Evolutionary conservation across 2,888 invertebrate species (phyloP), one percentile per base, ranked within the genome.

Genomic region (Hermaeophaga mercurialis): DNA sequence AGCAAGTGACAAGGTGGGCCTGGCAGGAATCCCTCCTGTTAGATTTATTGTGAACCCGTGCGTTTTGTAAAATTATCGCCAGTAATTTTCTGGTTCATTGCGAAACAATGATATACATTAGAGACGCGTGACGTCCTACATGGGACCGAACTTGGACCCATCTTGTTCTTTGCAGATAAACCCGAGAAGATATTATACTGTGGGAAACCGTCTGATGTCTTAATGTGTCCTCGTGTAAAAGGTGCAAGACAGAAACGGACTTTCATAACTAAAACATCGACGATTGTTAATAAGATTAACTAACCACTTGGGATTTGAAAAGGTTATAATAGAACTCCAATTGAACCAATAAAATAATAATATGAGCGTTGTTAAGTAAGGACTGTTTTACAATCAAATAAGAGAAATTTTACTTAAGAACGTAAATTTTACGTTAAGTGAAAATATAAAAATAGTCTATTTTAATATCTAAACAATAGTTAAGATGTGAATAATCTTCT

Each of bases 1-100:
- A 47, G 26, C 54, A 39, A 53, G 57, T 60, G 62, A 60, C 60
- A 62, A 54, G 54, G 56, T 60, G 58, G 58, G 47, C 54, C 54
- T 49, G 56, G 56, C 56, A 48, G 47, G 54, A 36, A 56, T 58
- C 60, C 53, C 55, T 55, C 55, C 19, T 36, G 18, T 4, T 17
- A 55, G 61, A 68, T 68, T 68, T 68, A 68, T 63, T 59, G 57
- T 22, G 47, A 58, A 50, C 59, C 56, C 55, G 58, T 60, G 60
- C 64, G 59, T 67, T 68, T 68, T 66, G 66, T 67, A 63, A 68
- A 68, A 66, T 65, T 62, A 52, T 58, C 60, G 44, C 33, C 43
- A n/a, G 66, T 67, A 67, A 68, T 68, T 67, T 68, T 68, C 66
- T 64, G 61, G 63, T 63, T 67, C 66, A 68, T 66, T 66, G 68